These are phyloP conservation scores for Linnaemya vulpina DNA, from an alignment of 2,888 invertebrate species.

Conservation along the genomic window DNA sequence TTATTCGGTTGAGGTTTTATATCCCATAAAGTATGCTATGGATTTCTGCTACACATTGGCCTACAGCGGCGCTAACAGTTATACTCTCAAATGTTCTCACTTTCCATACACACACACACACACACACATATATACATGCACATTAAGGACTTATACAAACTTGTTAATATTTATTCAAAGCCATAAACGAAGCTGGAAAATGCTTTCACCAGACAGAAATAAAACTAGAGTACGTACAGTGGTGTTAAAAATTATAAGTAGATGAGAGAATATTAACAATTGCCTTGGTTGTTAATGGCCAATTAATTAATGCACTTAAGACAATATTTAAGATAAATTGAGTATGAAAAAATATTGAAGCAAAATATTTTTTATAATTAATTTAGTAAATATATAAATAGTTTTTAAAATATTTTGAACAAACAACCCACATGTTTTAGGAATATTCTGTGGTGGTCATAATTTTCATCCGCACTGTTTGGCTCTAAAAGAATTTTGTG, in stretches of 20 bases:
- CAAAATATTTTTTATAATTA: too few relatives aligned
- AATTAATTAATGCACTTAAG: too few relatives aligned
- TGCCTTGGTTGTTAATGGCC: not conserved
- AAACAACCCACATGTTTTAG: too few relatives aligned
- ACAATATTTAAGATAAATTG: too few relatives aligned
- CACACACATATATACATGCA: constrained; percentile 2
- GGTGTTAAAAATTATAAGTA: not conserved
- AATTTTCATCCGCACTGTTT: not conserved
- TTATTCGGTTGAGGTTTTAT: constrained; percentile 46
- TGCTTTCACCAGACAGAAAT: not conserved
- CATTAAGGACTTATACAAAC: constrained; percentile 18
- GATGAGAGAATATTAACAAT: not conserved
- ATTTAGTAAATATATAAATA: too few relatives aligned
- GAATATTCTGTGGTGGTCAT: not conserved
- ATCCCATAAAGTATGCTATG: constrained; percentile 56
- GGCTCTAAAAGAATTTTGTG: not conserved
- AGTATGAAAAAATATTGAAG: too few relatives aligned
- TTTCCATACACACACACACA: not conserved
- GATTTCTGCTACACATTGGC: constrained; percentile 25
- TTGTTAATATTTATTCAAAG: constrained; percentile 66
- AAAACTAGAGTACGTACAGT: constrained; percentile 38
- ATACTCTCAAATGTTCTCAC: constrained; percentile 29
- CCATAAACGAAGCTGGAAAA: constrained; percentile 51
- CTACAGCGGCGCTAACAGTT: constrained; percentile 50
- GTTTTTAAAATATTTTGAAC: too few relatives aligned